Evolutionary conservation across 1,140 invertebrate species (phyloP).

Genomic region (Brachionus angularis): DNA sequence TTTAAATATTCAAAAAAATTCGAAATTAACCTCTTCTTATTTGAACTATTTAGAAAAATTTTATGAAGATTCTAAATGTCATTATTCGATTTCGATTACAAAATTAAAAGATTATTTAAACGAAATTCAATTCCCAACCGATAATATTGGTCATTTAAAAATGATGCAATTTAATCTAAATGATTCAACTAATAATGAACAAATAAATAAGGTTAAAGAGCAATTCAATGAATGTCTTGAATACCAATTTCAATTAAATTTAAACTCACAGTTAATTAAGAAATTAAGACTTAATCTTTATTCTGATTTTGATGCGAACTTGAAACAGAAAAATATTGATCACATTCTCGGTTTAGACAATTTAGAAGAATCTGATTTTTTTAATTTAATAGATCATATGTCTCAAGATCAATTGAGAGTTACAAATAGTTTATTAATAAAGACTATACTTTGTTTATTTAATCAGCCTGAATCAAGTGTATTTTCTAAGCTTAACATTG

Average conservation of each 20-base stretch:
- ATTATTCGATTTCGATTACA: constrained; percentile 18
- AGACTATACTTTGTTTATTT: constrained; percentile 50
- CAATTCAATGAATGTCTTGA: constrained; percentile 25
- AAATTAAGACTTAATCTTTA: neutral
- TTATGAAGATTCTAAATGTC: constrained; percentile 31
- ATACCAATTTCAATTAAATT: constrained; percentile 27
- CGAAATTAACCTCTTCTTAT: constrained; percentile 26
- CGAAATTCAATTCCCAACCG: constrained; percentile 18
- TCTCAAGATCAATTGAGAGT: constrained; percentile 69
- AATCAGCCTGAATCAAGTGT: no score
- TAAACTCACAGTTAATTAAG: constrained; percentile 9
- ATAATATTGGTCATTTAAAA: constrained; percentile 43
- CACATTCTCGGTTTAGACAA: no score
- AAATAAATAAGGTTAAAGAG: constrained; percentile 25
- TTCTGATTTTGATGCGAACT: no score
- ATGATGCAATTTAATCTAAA: constrained; percentile 40
- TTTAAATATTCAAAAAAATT: neutral
- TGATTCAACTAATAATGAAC: neutral
- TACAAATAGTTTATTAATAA: constrained; percentile 60
- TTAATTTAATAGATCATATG: constrained; percentile 70
- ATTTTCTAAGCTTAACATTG: constrained; percentile 64
- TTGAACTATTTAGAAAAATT: constrained; percentile 37
- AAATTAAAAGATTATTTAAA: constrained; percentile 22
- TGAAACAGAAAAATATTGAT: no score
- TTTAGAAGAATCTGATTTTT: no score